Evolutionary conservation across 2,888 invertebrate species (phyloP).

Genomic region (Euplagia quadripunctaria): DNA sequence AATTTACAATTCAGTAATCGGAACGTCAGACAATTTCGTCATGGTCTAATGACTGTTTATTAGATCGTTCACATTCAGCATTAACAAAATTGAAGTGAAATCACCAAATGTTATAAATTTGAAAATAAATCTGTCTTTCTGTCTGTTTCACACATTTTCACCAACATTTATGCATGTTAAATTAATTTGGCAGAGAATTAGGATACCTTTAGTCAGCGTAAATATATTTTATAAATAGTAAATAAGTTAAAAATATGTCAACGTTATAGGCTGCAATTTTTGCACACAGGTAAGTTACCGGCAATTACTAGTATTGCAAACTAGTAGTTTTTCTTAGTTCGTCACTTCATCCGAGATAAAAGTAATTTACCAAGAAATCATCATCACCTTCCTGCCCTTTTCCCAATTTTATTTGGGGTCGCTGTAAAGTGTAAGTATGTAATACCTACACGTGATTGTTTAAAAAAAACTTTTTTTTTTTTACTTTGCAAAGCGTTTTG

Average conservation of each 20-base stretch:
- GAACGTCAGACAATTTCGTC: constrained; percentile 57
- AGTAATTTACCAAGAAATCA: too few relatives aligned
- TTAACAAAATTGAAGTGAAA: constrained; percentile 37
- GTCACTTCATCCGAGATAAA: too few relatives aligned
- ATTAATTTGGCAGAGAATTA: neutral
- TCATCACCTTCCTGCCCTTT: too few relatives aligned
- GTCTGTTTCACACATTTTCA: neutral
- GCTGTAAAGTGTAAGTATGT: too few relatives aligned
- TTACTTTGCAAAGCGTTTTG: too few relatives aligned
- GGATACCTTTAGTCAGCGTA: neutral
- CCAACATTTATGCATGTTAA: neutral
- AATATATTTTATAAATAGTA: neutral
- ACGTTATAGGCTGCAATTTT: neutral
- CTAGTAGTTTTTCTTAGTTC: too few relatives aligned
- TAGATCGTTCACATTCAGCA: constrained; percentile 54
- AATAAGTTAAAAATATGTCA: neutral
- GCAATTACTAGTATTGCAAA: too few relatives aligned
- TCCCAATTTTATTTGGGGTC: too few relatives aligned
- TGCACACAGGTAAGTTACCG: too few relatives aligned
- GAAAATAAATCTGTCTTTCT: neutral
- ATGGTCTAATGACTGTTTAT: constrained; percentile 58
- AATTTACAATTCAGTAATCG: constrained; percentile 61
- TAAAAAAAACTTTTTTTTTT: too few relatives aligned
- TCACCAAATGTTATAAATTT: neutral
- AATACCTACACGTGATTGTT: too few relatives aligned